Conservation (phyloP, 2,113 vertebrate genomes). For the Struthio camelus region DNA sequence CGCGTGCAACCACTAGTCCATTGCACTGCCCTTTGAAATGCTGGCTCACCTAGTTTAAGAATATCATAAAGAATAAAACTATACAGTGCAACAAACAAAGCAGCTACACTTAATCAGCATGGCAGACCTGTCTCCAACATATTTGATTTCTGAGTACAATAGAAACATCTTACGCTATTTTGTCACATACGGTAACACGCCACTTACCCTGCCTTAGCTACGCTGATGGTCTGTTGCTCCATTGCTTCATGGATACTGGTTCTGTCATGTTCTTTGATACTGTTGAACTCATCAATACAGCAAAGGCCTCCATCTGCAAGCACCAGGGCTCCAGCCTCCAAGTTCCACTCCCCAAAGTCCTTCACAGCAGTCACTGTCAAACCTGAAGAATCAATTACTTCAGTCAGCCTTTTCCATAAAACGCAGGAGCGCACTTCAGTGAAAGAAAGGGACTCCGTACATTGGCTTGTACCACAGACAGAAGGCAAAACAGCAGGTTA, state of each 20-base stretch:
- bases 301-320: constrained; percentile 94
- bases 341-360: constrained; percentile 85
- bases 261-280: constrained; percentile 95
- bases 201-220: constrained; percentile 94
- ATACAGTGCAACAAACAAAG: not conserved
- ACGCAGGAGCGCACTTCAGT: not conserved
- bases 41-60: not conserved
- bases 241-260: constrained; percentile 98
- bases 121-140: not conserved
- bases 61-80: not conserved
- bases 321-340: constrained; percentile 89
- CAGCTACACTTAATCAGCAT: not conserved
- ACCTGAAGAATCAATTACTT: constrained; percentile 68
- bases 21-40: not conserved
- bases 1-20: not conserved
- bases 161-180: not conserved
- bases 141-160: not conserved
- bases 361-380: constrained; percentile 84
- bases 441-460: not conserved
- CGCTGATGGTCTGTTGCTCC: constrained; percentile 98
- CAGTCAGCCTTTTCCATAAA: not conserved
- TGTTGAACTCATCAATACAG: constrained; percentile 98
- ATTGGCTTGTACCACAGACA: not conserved
- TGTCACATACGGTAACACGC: not conserved
- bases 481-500: not conserved